These are phyloP conservation scores for Rhynchopsitta pachyrhyncha DNA, from an alignment of 2,113 vertebrate genomes.

Conservation along the genomic window DNA sequence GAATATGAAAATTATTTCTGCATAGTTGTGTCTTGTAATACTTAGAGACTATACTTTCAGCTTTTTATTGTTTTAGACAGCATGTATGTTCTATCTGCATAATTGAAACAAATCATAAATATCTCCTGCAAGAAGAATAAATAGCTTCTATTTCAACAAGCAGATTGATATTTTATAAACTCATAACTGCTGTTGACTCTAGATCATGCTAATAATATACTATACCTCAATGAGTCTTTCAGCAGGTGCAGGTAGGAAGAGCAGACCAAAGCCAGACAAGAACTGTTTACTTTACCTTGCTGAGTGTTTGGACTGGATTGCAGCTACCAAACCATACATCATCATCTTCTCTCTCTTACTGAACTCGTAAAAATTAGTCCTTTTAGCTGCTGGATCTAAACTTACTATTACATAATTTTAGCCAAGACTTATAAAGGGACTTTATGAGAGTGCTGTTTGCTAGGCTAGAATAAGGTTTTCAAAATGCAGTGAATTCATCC, in stretches of 20 bases:
- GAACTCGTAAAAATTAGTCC: slow-evolving; percentile 6
- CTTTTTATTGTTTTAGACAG: background rate
- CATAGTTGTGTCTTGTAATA: background rate
- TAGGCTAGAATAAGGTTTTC: background rate
- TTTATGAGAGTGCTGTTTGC: slow-evolving; percentile 40
- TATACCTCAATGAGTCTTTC: slow-evolving; percentile 35
- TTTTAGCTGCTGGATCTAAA: background rate
- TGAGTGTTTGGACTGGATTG: slow-evolving; percentile 46
- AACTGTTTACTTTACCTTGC: slow-evolving; percentile 27
- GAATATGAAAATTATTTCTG: background rate
- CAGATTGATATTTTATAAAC: background rate
- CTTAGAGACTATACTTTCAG: background rate
- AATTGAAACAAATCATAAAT: background rate
- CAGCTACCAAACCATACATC: slow-evolving; percentile 9
- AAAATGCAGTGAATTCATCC: slow-evolving; percentile 20
- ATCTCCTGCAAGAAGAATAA: background rate
- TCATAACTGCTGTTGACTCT: background rate
- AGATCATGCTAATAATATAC: background rate
- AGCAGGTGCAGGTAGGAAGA: slow-evolving; percentile 36
- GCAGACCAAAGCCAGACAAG: slow-evolving; percentile 27
- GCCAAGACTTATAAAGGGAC: slow-evolving; percentile 6
- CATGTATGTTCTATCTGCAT: background rate
- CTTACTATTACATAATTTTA: slow-evolving; percentile 47
- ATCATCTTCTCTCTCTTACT: slow-evolving; percentile 25
- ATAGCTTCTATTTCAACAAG: background rate